These are phyloP conservation scores for Intellagama lesueurii DNA, from an alignment of 2,797 vertebrate species.

Conservation along the genomic window DNA sequence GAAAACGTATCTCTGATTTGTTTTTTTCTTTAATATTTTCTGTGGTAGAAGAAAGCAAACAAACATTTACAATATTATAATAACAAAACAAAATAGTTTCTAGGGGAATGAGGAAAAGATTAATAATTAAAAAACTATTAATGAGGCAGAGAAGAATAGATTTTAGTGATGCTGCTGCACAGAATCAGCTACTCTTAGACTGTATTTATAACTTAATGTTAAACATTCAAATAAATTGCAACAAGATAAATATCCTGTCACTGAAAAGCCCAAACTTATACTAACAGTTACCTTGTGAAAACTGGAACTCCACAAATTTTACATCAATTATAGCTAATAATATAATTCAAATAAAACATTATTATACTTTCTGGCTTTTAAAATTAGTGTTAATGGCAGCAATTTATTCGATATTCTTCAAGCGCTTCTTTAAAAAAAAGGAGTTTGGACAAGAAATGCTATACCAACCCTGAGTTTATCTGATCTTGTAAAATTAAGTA, in stretches of 20 bases:
- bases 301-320: not conserved
- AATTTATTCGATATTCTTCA: not conserved
- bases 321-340: not conserved
- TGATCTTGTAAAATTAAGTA: no score
- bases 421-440: not conserved
- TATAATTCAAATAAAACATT: not conserved
- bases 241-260: not conserved
- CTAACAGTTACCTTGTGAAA: not conserved
- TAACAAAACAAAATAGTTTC: not conserved
- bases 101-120: not conserved
- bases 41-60: constrained; percentile 61
- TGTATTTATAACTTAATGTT: not conserved
- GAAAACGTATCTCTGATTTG: constrained; percentile 56
- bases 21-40: constrained; percentile 82
- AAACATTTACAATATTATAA: constrained; percentile 22
- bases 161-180: not conserved
- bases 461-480: no score
- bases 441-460: not conserved
- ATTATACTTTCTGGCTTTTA: not conserved
- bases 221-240: not conserved
- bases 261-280: not conserved
- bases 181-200: not conserved
- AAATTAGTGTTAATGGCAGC: not conserved
- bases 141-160: not conserved
- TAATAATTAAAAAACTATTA: not conserved